These are phyloP conservation scores for Lasioglossum pauxillum DNA, from an alignment of 2,888 invertebrate genomes.

Conservation along the genomic window DNA sequence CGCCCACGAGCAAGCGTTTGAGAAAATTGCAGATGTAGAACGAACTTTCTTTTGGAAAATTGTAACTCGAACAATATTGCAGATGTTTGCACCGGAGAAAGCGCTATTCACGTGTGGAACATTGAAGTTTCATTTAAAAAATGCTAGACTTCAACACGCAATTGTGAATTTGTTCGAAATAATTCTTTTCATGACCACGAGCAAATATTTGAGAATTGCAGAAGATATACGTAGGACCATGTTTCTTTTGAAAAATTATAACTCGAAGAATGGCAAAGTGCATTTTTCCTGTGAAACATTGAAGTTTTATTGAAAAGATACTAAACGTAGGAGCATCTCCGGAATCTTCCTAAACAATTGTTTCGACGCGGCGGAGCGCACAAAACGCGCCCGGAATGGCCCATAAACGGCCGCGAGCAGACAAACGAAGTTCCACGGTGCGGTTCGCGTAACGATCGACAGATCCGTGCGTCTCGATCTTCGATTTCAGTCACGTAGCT, in stretches of 20 bases:
- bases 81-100: neutral
- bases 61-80: neutral
- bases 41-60: neutral
- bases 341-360: neutral
- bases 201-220: neutral
- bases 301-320: neutral
- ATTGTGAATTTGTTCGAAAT: no score
- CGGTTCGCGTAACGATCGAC: constrained; percentile 4
- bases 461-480: constrained; percentile 12
- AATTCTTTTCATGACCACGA: neutral
- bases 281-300: neutral
- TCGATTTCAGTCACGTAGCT: constrained; percentile 32
- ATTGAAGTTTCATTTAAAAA: neutral
- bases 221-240: neutral
- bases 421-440: neutral
- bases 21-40: neutral
- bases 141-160: neutral
- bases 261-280: neutral
- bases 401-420: neutral
- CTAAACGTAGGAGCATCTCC: neutral
- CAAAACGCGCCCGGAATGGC: neutral
- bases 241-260: neutral
- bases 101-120: neutral
- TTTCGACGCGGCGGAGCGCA: neutral
- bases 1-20: neutral